Base-by-base conservation (phyloP, 2,888 invertebrate species). In the Trissolcus brochymenae region DNA sequence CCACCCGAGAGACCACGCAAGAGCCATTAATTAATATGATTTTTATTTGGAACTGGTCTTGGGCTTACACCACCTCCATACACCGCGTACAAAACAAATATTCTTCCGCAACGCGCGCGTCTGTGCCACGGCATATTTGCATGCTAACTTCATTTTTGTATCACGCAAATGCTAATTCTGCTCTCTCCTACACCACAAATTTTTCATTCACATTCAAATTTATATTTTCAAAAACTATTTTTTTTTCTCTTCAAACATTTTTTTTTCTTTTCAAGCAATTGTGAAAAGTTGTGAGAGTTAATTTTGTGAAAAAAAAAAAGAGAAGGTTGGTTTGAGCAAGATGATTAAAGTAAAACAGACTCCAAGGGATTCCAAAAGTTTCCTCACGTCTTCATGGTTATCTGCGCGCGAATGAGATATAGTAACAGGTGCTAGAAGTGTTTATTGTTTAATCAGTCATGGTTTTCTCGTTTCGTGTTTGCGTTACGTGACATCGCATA, bases 341-440 rank as follows among this genome's bases (percentile, higher is more conserved):
- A 53, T 53, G 46, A 71, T 21, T 56, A 19, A 70, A 56, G 9
- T 50, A 53, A 51, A 19, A 40, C 25, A 25, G 25, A 35, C 35
- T 9, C 7, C n/a, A 16, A 13, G 65, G 50, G 55, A 72, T 72
- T 65, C 60, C 14, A 6, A 60, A 72, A 46, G 29, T 50, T 35
- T 59, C 21, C 25, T 40, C 46, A n/a, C 35, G 72, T 65, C 72
- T n/a, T 61, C 40, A 64, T 59, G 62, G 55, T 67, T 74, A 62
- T 74, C 62, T 43, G 59, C 51, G 51, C 60, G 50, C 59, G 41
- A 62, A 64, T 64, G 67, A 68, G 65, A 60, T 77, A 68, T 85
- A 86, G 83, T 85, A 87, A 87, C 87, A 87, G 87, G 86, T 87
- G 87, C 84, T 80, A 82, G 81, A 76, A 72, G 73, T 74, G 81